Percentiles rank a stretch among this genome's conserved stretches.
These are phyloP conservation scores for Molothrus aeneus DNA, from an alignment of 2,797 vertebrate genomes.

Conservation along the genomic window DNA sequence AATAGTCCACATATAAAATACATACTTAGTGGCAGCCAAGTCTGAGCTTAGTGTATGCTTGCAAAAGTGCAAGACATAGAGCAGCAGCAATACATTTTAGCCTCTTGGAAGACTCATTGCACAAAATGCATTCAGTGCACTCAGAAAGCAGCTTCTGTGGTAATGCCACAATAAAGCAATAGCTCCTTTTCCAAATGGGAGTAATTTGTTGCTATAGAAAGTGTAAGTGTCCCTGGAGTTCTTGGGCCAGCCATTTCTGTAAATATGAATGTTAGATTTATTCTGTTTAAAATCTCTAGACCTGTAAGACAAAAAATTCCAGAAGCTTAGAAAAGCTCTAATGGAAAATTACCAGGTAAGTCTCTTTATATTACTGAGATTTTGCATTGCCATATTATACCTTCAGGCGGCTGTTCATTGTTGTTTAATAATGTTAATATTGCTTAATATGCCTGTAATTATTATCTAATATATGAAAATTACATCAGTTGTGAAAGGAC, in stretches of 20 bases:
- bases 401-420: background rate
- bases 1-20: background rate
- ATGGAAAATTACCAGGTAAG: background rate
- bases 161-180: background rate
- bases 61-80: background rate
- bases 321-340: background rate
- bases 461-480: conserved; percentile 35
- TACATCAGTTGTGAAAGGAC: background rate
- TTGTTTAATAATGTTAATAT: conserved; percentile 48
- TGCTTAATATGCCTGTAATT: conserved; percentile 49
- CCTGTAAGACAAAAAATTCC: background rate
- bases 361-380: conserved; percentile 1
- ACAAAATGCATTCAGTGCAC: background rate
- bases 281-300: background rate
- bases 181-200: conserved; percentile 31
- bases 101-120: background rate
- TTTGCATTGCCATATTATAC: background rate
- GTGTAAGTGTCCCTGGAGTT: background rate
- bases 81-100: background rate
- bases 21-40: background rate
- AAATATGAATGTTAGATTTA: background rate
- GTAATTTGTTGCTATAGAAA: conserved; percentile 10
- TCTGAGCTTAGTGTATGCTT: background rate
- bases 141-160: conserved; percentile 1
- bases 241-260: background rate